phyloP scores from a whole-genome alignment of 2,797 vertebrate genomes.

The Gallinago stenura region DNA sequence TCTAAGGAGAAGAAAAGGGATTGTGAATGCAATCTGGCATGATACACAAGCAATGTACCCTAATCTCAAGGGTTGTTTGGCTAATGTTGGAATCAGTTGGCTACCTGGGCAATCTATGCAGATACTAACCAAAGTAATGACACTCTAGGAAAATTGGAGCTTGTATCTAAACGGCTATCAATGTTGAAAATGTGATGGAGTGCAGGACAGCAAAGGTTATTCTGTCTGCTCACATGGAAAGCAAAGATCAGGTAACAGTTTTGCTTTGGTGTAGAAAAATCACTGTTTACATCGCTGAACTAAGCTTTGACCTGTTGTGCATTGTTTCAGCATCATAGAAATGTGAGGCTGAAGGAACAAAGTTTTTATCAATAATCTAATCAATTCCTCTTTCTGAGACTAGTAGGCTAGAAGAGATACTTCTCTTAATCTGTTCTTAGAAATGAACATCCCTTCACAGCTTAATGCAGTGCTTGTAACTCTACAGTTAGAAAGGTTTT shows the following conservation, averaged over 20 bases:
- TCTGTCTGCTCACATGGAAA: background rate
- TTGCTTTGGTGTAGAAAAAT: background rate
- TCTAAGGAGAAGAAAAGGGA: background rate
- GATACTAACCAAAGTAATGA: background rate
- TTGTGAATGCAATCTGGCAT: background rate
- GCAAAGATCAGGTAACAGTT: background rate
- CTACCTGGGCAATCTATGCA: too few species aligned
- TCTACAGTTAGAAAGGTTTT: background rate
- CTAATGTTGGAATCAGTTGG: accelerated
- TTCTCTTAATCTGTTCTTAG: background rate
- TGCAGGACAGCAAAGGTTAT: background rate
- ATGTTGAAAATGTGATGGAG: background rate
- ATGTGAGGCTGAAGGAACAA: background rate
- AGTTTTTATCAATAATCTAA: background rate
- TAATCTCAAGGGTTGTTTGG: background rate
- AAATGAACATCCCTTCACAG: background rate
- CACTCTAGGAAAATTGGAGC: accelerated
- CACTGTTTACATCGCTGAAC: accelerated
- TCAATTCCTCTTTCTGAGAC: background rate
- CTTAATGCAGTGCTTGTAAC: background rate
- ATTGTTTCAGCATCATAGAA: background rate
- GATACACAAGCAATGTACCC: too few species aligned
- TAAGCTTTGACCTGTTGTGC: background rate
- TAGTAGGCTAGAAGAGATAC: background rate
- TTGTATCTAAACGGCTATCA: background rate